Evolutionary conservation across 2,888 invertebrate species (phyloP).

Genomic region (Amphipoea oculea): DNA sequence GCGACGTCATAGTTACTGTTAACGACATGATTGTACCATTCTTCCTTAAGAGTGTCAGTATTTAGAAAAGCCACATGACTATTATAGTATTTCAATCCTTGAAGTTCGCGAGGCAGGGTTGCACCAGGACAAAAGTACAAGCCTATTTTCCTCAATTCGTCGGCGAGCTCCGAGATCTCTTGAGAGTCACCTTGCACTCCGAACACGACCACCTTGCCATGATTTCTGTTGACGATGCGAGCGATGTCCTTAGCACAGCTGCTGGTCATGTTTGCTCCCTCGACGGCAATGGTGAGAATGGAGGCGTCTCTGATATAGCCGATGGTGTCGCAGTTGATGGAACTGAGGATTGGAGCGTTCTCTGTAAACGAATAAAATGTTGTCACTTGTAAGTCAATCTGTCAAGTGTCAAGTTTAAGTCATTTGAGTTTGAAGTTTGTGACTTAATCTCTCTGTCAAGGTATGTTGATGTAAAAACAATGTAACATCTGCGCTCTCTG

Average conservation of each 20-base stretch:
- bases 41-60: conserved; percentile 43
- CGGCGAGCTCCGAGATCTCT: conserved; percentile 62
- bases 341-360: conserved; percentile 48
- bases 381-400: no score
- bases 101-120: conserved; percentile 56
- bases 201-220: conserved; percentile 69
- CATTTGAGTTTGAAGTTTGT: no score
- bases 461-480: no score
- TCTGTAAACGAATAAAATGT: no score
- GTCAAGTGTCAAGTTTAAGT: no score
- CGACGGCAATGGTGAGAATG: conserved; percentile 69
- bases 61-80: conserved; percentile 65
- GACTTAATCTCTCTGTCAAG: no score
- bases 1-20: conserved; percentile 63
- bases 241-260: conserved; percentile 72
- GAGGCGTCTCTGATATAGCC: conserved; percentile 70
- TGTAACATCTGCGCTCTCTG: no score
- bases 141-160: conserved; percentile 53
- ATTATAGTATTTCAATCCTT: conserved; percentile 66
- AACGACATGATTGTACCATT: conserved; percentile 61
- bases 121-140: conserved; percentile 58
- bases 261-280: conserved; percentile 68
- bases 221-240: conserved; percentile 67
- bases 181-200: conserved; percentile 59
- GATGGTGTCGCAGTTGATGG: conserved; percentile 69